phyloP scores from a whole-genome alignment of 1,140 invertebrate species.

The Daktulosphaira vitifoliae region DNA sequence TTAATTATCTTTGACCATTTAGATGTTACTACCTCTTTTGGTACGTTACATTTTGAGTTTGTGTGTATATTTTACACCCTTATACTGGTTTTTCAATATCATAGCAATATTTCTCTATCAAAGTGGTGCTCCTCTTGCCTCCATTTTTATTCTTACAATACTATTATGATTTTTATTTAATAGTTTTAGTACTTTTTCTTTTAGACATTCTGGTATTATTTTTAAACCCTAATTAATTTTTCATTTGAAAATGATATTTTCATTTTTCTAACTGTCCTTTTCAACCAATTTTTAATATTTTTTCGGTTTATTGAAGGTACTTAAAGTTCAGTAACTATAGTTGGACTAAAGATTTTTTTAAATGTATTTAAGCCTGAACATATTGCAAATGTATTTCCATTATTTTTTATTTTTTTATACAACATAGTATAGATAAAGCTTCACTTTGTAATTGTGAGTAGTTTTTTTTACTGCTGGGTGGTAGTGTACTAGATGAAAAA shows the following conservation, averaged over 20 bases:
- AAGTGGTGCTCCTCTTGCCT: conserved; percentile 42
- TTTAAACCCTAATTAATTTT: conserved; percentile 20
- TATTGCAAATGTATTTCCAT: conserved; percentile 9
- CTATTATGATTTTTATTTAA: conserved; percentile 43
- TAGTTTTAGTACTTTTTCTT: conserved; percentile 38
- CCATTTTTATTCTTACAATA: conserved; percentile 42
- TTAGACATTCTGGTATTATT: conserved; percentile 39
- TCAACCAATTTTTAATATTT: no score
- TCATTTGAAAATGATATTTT: neutral
- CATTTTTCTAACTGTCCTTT: no score
- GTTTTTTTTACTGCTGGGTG: conserved; percentile 44
- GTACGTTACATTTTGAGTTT: conserved; percentile 27
- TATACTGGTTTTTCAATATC: conserved; percentile 40
- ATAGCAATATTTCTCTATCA: conserved; percentile 43
- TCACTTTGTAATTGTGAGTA: conserved; percentile 51
- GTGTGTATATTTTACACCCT: conserved; percentile 38
- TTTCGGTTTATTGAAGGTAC: no score
- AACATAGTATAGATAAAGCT: conserved; percentile 46
- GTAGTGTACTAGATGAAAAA: conserved; percentile 46
- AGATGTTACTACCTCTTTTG: conserved; percentile 35
- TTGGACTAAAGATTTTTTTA: no score
- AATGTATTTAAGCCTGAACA: neutral
- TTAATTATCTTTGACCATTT: conserved; percentile 39
- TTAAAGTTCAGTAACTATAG: no score
- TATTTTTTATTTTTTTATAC: conserved; percentile 45